Evolutionary conservation across 2,797 vertebrate genomes (phyloP).

Genomic region (Eleutherodactylus coqui): DNA sequence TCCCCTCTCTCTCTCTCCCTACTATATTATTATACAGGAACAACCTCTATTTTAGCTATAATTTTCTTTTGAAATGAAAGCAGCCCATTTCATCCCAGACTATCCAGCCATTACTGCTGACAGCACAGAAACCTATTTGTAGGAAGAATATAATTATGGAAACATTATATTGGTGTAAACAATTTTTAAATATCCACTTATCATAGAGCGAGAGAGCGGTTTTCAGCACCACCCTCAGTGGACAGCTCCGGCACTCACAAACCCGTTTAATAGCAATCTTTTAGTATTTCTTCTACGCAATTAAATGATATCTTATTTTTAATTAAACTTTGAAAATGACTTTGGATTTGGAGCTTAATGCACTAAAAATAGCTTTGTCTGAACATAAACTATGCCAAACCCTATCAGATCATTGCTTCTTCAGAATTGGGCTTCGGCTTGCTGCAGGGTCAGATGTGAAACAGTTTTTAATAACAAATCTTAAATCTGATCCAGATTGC

Average conservation of each 20-base stretch:
- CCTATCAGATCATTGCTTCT: conserved; percentile 34
- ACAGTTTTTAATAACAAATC: conserved; percentile 24
- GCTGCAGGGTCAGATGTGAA: conserved; percentile 43
- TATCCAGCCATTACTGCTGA: conserved; percentile 54
- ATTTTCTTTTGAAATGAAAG: conserved; percentile 49
- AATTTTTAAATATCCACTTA: conserved; percentile 49
- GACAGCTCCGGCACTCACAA: conserved; percentile 24
- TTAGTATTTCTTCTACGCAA: conserved; percentile 27
- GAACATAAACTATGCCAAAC: conserved; percentile 41
- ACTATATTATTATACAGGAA: conserved; percentile 49
- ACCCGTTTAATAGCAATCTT: not conserved
- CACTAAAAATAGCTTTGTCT: conserved; percentile 38
- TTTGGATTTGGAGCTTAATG: conserved; percentile 34
- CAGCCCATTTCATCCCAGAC: conserved; percentile 34
- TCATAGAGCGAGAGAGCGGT: conserved; percentile 29
- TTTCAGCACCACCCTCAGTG: conserved; percentile 37
- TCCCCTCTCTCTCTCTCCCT: not conserved
- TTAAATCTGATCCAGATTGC: conserved; percentile 38
- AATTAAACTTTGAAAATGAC: conserved; percentile 46
- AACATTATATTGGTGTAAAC: conserved; percentile 50
- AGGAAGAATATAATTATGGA: conserved; percentile 46
- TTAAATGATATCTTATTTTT: conserved; percentile 55
- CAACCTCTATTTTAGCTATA: conserved; percentile 43
- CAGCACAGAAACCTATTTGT: conserved; percentile 40
- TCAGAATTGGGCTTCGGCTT: conserved; percentile 4